These are phyloP conservation scores for Agriotes lineatus DNA, from an alignment of 2,888 invertebrate genomes.

Conservation along the genomic window DNA sequence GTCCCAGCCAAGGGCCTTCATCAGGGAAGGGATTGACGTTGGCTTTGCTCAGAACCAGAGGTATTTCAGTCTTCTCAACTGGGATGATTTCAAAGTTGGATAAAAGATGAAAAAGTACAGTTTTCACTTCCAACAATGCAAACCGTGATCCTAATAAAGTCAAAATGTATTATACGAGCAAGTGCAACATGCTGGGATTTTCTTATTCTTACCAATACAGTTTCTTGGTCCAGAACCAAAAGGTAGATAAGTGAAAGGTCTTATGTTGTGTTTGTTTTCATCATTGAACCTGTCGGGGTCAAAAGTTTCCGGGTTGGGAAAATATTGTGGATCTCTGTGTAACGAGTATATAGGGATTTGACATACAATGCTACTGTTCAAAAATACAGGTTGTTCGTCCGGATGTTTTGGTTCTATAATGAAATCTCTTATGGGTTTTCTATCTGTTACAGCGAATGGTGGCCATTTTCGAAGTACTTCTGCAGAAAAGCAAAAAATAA, in stretches of 20 bases:
- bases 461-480: slow-evolving; percentile 69
- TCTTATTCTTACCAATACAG: slow-evolving; percentile 56
- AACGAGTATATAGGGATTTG: slow-evolving; percentile 55
- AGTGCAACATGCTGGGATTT: too few species aligned
- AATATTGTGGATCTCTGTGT: slow-evolving; percentile 69
- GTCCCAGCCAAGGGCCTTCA: too few species aligned
- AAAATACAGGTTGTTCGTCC: neutral
- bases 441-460: slow-evolving; percentile 57
- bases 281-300: slow-evolving; percentile 69
- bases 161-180: neutral
- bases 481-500: slow-evolving; percentile 32
- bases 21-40: too few species aligned
- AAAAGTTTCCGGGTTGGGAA: slow-evolving; percentile 69
- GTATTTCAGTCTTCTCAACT: too few species aligned
- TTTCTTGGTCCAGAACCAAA: slow-evolving; percentile 66
- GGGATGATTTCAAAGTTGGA: too few species aligned
- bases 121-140: slow-evolving; percentile 65
- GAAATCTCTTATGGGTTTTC: neutral
- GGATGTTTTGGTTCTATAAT: neutral
- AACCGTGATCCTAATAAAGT: slow-evolving; percentile 65
- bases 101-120: too few species aligned
- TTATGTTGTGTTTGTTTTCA: slow-evolving; percentile 68
- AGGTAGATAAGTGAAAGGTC: slow-evolving; percentile 68
- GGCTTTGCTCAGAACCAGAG: too few species aligned
- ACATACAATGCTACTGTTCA: neutral